Evolutionary conservation across 2,797 vertebrate species (phyloP).

Genomic region (Cynopterus sphinx): DNA sequence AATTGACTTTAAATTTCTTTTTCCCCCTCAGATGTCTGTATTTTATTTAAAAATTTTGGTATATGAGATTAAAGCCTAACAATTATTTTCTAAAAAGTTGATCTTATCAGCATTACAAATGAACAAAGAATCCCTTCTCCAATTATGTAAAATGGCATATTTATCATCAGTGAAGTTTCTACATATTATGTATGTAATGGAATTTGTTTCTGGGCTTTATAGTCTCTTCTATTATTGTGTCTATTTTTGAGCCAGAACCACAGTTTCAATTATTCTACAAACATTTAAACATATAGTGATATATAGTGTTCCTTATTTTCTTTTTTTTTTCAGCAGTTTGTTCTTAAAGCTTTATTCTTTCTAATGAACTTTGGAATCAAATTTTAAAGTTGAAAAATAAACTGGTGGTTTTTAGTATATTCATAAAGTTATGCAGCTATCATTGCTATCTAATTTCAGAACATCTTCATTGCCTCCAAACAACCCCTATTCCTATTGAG

Average conservation of each 20-base stretch:
- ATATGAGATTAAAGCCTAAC: background rate
- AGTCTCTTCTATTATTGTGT: slow-evolving; percentile 7
- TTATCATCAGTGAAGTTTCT: background rate
- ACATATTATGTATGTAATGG: background rate
- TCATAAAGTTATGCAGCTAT: background rate
- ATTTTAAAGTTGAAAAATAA: slow-evolving; percentile 8
- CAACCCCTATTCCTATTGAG: background rate
- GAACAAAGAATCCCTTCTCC: background rate
- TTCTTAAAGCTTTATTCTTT: slow-evolving; percentile 31
- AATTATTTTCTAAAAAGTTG: slow-evolving; percentile 15
- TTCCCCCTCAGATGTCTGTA: background rate
- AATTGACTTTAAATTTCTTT: slow-evolving; percentile 24
- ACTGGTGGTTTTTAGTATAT: background rate
- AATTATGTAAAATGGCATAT: background rate
- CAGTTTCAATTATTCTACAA: background rate
- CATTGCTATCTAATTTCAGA: background rate
- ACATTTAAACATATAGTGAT: background rate
- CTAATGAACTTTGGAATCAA: background rate
- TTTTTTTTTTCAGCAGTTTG: slow-evolving; percentile 4
- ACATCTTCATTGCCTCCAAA: background rate
- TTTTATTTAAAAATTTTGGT: background rate
- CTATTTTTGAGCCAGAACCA: background rate
- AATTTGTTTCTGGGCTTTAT: slow-evolving; percentile 30
- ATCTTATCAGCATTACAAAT: background rate
- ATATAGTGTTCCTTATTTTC: background rate